These are phyloP conservation scores for Muscidifurax raptorellus DNA, from an alignment of 1,140 invertebrate species.

Conservation along the genomic window DNA sequence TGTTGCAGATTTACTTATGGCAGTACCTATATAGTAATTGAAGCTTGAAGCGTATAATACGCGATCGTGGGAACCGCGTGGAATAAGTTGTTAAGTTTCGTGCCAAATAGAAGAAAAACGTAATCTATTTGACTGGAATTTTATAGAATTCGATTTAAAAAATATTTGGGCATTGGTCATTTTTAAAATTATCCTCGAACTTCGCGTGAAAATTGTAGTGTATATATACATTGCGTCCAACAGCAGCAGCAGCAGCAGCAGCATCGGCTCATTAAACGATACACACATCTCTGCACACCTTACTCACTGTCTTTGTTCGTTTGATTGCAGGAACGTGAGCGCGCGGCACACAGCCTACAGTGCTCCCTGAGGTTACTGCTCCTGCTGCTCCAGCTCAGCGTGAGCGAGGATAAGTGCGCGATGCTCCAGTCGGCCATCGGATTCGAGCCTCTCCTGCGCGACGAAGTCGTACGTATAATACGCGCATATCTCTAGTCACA, in stretches of 20 bases:
- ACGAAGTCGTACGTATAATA: slow-evolving; percentile 64
- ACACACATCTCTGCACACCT: neutral
- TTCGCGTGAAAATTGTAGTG: neutral
- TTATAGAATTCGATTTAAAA: neutral
- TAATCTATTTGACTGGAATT: neutral
- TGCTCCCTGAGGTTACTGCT: slow-evolving; percentile 61
- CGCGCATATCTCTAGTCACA: neutral
- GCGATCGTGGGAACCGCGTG: neutral
- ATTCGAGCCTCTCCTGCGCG: slow-evolving; percentile 61
- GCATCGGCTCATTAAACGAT: neutral
- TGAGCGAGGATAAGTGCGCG: slow-evolving; percentile 63
- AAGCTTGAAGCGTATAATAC: neutral
- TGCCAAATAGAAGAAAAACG: too few relatives aligned
- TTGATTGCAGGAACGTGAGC: slow-evolving; percentile 60
- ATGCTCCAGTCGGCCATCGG: slow-evolving; percentile 65
- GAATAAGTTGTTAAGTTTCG: neutral
- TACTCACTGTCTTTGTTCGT: neutral
- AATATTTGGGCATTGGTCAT: too few relatives aligned
- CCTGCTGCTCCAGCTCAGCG: slow-evolving; percentile 58
- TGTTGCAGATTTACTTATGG: neutral
- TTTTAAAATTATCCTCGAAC: neutral
- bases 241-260: neutral
- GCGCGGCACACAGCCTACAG: slow-evolving; percentile 58
- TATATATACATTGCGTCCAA: too few relatives aligned
- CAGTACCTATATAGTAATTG: neutral